Conservation (phyloP, 2,797 vertebrate species). For the Pantherophis vulpinus region DNA sequence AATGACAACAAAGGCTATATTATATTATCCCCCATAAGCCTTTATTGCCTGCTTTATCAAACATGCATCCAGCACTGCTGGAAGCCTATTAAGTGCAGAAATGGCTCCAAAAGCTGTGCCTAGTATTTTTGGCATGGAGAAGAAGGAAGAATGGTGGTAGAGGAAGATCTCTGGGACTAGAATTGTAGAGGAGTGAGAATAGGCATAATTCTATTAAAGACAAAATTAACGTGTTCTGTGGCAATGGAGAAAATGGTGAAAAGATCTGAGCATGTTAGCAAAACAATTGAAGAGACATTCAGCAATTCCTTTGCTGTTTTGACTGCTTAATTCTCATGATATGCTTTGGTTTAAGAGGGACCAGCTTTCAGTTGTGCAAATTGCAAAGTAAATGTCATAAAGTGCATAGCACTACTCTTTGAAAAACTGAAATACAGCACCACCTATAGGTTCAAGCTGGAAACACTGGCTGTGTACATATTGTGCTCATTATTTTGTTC, state of each 20-base stretch:
- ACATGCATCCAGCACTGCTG: not conserved
- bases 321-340: not conserved
- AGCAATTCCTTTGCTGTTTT: not conserved
- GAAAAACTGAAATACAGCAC: slow-evolving; percentile 10
- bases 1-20: too few relatives aligned
- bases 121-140: not conserved
- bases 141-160: not conserved
- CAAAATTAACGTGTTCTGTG: not conserved
- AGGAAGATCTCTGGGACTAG: not conserved
- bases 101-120: not conserved
- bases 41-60: not conserved
- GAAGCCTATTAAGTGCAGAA: not conserved
- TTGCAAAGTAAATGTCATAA: not conserved
- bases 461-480: not conserved
- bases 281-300: not conserved
- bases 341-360: not conserved
- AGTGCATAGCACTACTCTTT: not conserved
- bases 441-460: slow-evolving; percentile 7
- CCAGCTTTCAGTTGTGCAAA: not conserved
- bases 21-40: not conserved
- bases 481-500: not conserved
- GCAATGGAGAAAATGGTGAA: not conserved
- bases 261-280: not conserved
- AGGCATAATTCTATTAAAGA: not conserved
- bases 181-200: not conserved